phyloP scores from a whole-genome alignment of 92 coral and sea anemone species.

The Bergia sp. region DNA sequence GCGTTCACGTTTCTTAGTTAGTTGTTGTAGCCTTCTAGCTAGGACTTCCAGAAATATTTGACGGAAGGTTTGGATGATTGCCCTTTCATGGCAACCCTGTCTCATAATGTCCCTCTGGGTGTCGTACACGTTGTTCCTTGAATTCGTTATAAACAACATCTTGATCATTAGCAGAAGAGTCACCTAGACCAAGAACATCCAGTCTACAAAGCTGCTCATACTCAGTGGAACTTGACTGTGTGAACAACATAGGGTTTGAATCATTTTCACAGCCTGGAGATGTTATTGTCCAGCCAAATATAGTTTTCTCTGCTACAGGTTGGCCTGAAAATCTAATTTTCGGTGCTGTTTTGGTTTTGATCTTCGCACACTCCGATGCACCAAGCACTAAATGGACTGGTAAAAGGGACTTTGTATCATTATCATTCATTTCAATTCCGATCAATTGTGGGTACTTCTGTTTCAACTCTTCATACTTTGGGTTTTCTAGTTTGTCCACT shows the following conservation, averaged over 20 bases:
- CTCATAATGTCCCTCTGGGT: conserved; percentile 22
- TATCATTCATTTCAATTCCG: conserved; percentile 51
- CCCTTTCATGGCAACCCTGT: conserved; percentile 24
- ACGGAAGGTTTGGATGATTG: conserved; percentile 24
- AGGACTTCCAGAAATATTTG: conserved; percentile 26
- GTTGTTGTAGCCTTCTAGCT: conserved; percentile 1
- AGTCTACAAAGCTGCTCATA: conserved; percentile 54
- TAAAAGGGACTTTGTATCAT: conserved; percentile 47
- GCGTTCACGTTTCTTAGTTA: conserved; percentile 14
- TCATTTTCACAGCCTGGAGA: conserved; percentile 56
- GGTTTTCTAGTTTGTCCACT: conserved; percentile 54
- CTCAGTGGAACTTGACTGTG: conserved; percentile 35
- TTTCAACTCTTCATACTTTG: no score
- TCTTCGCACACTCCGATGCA: conserved; percentile 53
- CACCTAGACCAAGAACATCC: conserved; percentile 65
- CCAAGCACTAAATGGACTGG: conserved; percentile 63
- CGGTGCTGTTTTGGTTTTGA: conserved; percentile 21
- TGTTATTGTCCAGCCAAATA: conserved; percentile 46
- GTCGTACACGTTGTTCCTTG: conserved; percentile 36
- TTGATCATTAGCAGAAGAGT: conserved; percentile 51
- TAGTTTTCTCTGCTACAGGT: conserved; percentile 54
- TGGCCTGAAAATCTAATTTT: conserved; percentile 49
- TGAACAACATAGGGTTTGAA: conserved; percentile 7
- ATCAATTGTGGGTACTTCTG: conserved; percentile 43
- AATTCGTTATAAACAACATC: background rate